Conservation (phyloP, 2,797 vertebrate genomes). For the Acanthornis magna region DNA sequence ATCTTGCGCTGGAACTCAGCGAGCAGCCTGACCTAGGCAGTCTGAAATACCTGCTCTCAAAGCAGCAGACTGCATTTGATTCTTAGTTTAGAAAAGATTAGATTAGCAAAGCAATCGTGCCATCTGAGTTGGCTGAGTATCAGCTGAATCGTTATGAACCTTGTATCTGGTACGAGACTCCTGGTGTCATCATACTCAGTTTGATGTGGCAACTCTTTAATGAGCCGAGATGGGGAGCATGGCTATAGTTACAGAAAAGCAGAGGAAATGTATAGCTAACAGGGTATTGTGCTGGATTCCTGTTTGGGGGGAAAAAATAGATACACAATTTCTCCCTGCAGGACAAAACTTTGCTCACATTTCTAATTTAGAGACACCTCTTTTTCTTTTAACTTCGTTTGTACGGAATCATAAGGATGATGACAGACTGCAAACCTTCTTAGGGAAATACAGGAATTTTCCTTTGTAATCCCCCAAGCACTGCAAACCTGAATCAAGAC, state of each 20-base stretch:
- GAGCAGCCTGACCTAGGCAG: not conserved
- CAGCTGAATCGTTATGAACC: not conserved
- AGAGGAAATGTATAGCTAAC: not conserved
- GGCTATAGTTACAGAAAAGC: not conserved
- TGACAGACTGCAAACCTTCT: not conserved
- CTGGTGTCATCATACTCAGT: not conserved
- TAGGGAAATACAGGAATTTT: not conserved
- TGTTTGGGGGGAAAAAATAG: not conserved
- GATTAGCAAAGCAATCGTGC: not conserved
- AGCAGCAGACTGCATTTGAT: not conserved
- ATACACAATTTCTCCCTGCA: not conserved
- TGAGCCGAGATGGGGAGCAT: not conserved
- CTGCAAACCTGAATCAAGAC: not conserved
- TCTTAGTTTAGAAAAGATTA: not conserved
- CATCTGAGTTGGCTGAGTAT: not conserved
- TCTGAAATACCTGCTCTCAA: not conserved
- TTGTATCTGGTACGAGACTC: not conserved
- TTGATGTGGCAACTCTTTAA: not conserved
- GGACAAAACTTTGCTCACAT: not conserved
- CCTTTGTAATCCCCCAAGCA: not conserved
- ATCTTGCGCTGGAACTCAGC: not conserved
- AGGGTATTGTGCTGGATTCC: not conserved
- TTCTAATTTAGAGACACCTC: not conserved
- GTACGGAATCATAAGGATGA: not conserved
- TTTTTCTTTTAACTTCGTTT: not conserved